Evolutionary conservation across 2,888 invertebrate species (phyloP).

Genomic region (Acheta domesticus): DNA sequence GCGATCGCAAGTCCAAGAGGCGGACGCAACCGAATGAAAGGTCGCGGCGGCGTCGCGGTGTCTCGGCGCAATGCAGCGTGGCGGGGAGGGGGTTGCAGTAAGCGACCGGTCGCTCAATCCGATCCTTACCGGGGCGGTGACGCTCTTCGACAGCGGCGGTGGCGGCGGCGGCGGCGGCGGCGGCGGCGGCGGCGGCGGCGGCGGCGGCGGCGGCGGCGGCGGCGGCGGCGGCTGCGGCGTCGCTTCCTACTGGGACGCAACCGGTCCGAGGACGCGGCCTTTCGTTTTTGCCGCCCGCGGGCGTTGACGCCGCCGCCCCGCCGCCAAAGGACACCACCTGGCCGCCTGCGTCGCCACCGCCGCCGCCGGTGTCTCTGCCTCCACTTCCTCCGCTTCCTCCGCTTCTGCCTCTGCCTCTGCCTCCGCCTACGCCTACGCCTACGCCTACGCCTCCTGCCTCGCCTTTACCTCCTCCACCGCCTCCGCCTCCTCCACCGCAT

Average conservation of each 20-base stretch:
- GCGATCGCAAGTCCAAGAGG: no score
- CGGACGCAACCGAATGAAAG: neutral
- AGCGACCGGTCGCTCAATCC: neutral
- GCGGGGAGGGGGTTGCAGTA: neutral
- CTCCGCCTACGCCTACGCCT: no score
- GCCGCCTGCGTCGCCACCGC: neutral
- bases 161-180: no score
- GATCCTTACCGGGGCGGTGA: slow-evolving; percentile 4
- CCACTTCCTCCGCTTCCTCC: no score
- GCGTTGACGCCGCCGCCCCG: neutral
- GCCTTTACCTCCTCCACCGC: no score
- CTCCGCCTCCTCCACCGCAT: no score
- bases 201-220: neutral
- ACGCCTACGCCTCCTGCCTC: no score
- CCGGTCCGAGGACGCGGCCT: slow-evolving; percentile 18
- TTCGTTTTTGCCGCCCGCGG: neutral
- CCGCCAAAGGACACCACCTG: neutral
- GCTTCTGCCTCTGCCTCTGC: no score
- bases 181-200: neutral
- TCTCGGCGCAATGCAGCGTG: no score
- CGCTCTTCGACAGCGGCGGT: neutral
- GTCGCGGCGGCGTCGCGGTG: neutral
- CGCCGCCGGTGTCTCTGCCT: no score
- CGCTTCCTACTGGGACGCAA: slow-evolving; percentile 5
- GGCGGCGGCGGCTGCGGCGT: neutral